Evolutionary conservation across 2,797 vertebrate genomes (phyloP).

Genomic region (Vultur gryphus): DNA sequence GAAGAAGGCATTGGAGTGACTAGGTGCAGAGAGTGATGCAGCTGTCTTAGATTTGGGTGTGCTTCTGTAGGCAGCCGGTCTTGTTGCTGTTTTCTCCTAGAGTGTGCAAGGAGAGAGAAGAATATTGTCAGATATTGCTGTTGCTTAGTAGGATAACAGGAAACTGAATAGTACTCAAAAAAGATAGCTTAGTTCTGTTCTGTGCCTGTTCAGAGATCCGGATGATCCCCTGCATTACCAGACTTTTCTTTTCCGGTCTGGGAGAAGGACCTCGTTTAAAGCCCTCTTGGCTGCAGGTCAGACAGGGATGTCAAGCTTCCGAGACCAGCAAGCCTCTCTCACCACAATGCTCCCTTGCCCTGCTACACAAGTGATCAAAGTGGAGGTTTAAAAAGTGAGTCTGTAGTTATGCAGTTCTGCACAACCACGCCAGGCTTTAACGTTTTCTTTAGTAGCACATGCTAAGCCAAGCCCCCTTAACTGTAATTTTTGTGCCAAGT

Average conservation of each 20-base stretch:
- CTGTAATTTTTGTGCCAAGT: not conserved
- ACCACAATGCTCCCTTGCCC: not conserved
- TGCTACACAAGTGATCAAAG: not conserved
- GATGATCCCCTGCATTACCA: not conserved
- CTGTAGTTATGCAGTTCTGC: not conserved
- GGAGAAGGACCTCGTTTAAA: not conserved
- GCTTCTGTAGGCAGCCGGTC: not conserved
- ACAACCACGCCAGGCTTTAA: not conserved
- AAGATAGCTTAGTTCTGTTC: not conserved
- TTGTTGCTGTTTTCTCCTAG: not conserved
- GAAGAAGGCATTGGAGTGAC: not conserved
- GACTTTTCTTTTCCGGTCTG: not conserved
- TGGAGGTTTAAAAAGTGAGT: not conserved
- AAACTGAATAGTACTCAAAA: not conserved
- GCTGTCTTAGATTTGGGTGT: not conserved
- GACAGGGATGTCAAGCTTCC: not conserved
- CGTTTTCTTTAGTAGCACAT: not conserved
- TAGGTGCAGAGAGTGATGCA: fast-evolving
- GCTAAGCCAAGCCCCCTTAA: not conserved
- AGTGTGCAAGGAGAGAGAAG: not conserved
- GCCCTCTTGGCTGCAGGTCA: not conserved
- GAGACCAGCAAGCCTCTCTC: not conserved
- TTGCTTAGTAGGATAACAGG: not conserved
- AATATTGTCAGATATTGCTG: not conserved
- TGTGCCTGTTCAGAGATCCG: not conserved